phyloP scores from a whole-genome alignment of 2,888 invertebrate species.

The Antitype chi region DNA sequence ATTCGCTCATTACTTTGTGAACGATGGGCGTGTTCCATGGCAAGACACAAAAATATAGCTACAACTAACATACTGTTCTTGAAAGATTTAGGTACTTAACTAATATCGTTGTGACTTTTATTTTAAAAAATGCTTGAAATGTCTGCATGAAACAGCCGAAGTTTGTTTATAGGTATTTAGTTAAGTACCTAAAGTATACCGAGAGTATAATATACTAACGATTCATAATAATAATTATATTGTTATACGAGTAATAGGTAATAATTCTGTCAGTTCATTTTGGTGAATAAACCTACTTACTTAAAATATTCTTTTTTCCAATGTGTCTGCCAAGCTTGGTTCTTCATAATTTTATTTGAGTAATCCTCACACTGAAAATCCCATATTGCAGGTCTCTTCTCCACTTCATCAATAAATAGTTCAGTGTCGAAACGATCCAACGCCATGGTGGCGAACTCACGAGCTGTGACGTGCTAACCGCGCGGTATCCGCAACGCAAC shows the following conservation, averaged over 20 bases:
- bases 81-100: conserved; percentile 4
- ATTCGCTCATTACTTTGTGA: conserved; percentile 65
- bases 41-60: conserved; percentile 65
- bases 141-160: conserved; percentile 46
- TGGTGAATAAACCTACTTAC: conserved; percentile 7
- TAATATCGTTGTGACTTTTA: conserved; percentile 8
- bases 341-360: conserved; percentile 60
- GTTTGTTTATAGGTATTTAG: conserved; percentile 43
- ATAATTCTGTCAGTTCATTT: conserved; percentile 1
- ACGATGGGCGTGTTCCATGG: conserved; percentile 62
- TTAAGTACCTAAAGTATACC: conserved; percentile 59
- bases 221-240: conserved; percentile 12
- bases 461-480: conserved; percentile 53
- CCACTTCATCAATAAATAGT: conserved; percentile 58
- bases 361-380: conserved; percentile 61
- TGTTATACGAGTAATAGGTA: too few species aligned
- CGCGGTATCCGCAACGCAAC: conserved; percentile 64
- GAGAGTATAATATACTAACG: conserved; percentile 57
- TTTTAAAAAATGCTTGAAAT: conserved; percentile 1
- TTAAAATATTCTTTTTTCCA: conserved; percentile 2
- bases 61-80: conserved; percentile 40
- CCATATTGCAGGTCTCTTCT: conserved; percentile 64
- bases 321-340: background rate
- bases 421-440: conserved; percentile 64
- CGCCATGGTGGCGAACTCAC: conserved; percentile 38